A percentile compares a stretch with the other conserved stretches of the same genome.
These are phyloP conservation scores for Erpornis zantholeuca DNA, from an alignment of 2,113 vertebrate genomes.

Conservation along the genomic window DNA sequence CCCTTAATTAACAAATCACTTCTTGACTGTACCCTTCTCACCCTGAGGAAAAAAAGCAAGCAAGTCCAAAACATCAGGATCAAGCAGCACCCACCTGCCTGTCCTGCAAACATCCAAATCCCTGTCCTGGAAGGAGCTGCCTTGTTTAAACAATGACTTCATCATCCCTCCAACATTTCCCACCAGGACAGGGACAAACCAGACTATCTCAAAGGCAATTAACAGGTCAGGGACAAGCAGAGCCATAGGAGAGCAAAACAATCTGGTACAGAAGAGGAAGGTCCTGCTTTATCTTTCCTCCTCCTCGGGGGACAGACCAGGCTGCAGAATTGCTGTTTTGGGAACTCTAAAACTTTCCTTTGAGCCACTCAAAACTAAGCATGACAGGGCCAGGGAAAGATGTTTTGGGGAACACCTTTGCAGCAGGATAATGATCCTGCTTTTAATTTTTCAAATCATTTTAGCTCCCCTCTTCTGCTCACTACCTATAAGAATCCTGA, in stretches of 20 bases:
- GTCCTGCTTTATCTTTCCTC: background rate
- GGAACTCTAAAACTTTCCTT: background rate
- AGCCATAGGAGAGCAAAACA: background rate
- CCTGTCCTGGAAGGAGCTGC: background rate
- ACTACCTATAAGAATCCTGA: background rate
- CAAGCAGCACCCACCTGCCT: background rate
- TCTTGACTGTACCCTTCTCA: background rate
- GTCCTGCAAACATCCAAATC: background rate
- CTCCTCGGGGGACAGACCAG: background rate
- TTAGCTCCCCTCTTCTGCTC: background rate
- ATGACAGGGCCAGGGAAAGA: background rate
- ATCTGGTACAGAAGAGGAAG: constrained; percentile 6
- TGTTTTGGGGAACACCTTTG: background rate
- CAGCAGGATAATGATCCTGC: background rate
- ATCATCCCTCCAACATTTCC: background rate
- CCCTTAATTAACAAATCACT: background rate
- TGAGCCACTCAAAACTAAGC: background rate
- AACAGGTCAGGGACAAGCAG: constrained; percentile 40
- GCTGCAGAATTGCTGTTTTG: background rate
- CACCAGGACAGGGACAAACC: background rate
- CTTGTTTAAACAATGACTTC: background rate
- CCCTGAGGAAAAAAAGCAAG: background rate
- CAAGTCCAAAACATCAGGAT: background rate
- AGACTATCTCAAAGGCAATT: constrained; percentile 42
- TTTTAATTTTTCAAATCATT: background rate